Percentiles rank a stretch among this genome's conserved stretches.
Conservation (phyloP, 2,797 vertebrate genomes). For the Oreortyx pictus region DNA sequence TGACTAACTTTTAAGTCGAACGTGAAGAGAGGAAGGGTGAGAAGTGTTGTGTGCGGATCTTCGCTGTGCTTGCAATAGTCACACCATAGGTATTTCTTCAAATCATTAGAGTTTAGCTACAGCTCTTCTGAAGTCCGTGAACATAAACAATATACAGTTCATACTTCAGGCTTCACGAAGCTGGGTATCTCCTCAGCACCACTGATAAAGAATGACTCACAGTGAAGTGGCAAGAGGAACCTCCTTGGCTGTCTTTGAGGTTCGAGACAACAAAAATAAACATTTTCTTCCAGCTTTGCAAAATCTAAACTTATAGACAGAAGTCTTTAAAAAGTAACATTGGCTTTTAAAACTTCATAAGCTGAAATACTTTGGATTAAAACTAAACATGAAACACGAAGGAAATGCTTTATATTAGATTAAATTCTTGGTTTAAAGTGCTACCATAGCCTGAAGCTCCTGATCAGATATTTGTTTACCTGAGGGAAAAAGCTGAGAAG, state of each 20-base stretch:
- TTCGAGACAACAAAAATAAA: not conserved
- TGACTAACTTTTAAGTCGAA: not conserved
- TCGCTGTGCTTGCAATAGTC: not conserved
- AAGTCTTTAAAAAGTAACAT: not conserved
- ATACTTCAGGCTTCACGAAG: not conserved
- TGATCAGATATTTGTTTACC: not conserved
- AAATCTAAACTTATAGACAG: not conserved
- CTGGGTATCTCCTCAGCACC: not conserved
- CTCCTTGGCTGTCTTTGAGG: not conserved
- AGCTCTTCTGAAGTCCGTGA: not conserved
- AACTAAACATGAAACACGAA: not conserved
- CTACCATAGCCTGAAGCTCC: not conserved
- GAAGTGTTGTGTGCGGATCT: not conserved
- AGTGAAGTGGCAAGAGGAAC: not conserved
- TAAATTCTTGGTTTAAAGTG: not conserved
- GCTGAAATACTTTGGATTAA: not conserved
- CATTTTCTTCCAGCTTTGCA: not conserved
- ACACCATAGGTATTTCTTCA: slow-evolving; percentile 35
- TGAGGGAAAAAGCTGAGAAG: not conserved
- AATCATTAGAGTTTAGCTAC: slow-evolving; percentile 7
- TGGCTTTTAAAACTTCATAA: not conserved
- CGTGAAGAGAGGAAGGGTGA: not conserved
- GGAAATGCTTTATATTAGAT: not conserved
- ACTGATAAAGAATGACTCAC: not conserved
- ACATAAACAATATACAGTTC: not conserved